A percentile compares a stretch with the other conserved stretches of the same genome.
These are phyloP conservation scores for Drosophila kanapiae DNA, from an alignment of 1,140 invertebrate species.

Conservation along the genomic window DNA sequence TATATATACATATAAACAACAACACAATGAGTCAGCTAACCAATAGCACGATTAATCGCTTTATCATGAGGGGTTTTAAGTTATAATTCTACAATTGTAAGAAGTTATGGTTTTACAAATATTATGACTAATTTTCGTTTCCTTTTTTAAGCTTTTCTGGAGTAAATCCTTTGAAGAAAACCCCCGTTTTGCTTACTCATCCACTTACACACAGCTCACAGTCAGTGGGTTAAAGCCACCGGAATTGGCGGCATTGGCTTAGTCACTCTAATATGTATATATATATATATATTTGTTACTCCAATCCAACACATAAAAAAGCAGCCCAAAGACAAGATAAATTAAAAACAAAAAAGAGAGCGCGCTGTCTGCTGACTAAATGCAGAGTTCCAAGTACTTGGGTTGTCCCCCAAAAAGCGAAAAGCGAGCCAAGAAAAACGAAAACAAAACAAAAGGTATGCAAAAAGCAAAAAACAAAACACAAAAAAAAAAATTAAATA, in stretches of 20 bases:
- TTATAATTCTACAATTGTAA: no score
- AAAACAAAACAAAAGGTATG: slow-evolving; percentile 28
- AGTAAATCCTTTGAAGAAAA: not conserved
- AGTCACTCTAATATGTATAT: slow-evolving; percentile 19
- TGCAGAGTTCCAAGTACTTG: slow-evolving; percentile 37
- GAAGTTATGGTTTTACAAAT: not conserved
- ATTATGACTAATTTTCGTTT: not conserved
- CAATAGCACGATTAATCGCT: not conserved
- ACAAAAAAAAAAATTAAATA: not conserved
- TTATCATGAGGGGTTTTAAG: not conserved
- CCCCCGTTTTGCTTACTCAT: slow-evolving; percentile 9
- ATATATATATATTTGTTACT: slow-evolving; percentile 2
- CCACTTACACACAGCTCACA: not conserved
- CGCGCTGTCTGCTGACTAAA: slow-evolving; percentile 27
- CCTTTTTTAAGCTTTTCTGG: not conserved
- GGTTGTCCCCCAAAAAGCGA: slow-evolving; percentile 37
- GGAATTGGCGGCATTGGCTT: slow-evolving; percentile 21
- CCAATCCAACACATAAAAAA: slow-evolving; percentile 1
- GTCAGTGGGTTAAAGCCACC: slow-evolving; percentile 15
- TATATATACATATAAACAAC: slow-evolving; percentile 18
- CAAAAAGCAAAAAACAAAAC: not conserved
- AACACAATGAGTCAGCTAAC: slow-evolving; percentile 25
- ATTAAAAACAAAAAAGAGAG: slow-evolving; percentile 8
- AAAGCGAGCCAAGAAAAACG: slow-evolving; percentile 14
- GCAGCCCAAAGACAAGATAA: slow-evolving; percentile 13